Conservation (phyloP, 2,888 invertebrate genomes). For the Brachyptera putata region DNA sequence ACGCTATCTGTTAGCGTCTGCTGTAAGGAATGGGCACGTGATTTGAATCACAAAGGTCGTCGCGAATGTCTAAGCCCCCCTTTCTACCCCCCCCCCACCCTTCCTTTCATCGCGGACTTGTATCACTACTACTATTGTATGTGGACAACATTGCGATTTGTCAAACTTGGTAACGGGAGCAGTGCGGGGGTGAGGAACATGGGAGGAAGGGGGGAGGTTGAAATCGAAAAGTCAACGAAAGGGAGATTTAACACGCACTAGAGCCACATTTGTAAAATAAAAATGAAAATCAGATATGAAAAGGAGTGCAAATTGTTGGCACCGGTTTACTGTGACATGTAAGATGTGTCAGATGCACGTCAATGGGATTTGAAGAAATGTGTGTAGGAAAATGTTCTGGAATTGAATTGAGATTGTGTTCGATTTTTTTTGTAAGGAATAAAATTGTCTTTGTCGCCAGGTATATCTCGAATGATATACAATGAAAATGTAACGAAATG, state of each 20-base stretch:
- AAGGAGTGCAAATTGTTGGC: not conserved
- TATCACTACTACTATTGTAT: conserved; percentile 24
- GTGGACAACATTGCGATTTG: conserved; percentile 26
- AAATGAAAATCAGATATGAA: conserved; percentile 8
- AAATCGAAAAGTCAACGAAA: conserved; percentile 20
- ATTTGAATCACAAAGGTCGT: conserved; percentile 27
- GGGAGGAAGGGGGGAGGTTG: not conserved
- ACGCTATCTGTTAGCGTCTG: conserved; percentile 24
- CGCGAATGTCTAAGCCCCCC: not conserved
- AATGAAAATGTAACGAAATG: too few species aligned
- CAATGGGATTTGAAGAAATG: not conserved
- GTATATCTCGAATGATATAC: too few species aligned
- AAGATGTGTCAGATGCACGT: not conserved
- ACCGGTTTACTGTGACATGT: conserved; percentile 1
- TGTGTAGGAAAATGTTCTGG: not conserved
- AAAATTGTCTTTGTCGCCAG: too few species aligned
- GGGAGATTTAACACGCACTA: conserved; percentile 12
- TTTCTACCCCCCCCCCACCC: not conserved
- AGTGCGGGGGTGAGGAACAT: not conserved
- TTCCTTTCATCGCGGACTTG: too few species aligned
- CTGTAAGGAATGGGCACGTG: conserved; percentile 25
- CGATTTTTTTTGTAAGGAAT: too few species aligned
- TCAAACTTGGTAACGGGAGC: conserved; percentile 17
- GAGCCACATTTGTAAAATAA: not conserved
- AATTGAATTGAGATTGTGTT: not conserved